These are phyloP conservation scores for Conus ventricosus DNA, from an alignment of 1,140 invertebrate species.

Conservation along the genomic window DNA sequence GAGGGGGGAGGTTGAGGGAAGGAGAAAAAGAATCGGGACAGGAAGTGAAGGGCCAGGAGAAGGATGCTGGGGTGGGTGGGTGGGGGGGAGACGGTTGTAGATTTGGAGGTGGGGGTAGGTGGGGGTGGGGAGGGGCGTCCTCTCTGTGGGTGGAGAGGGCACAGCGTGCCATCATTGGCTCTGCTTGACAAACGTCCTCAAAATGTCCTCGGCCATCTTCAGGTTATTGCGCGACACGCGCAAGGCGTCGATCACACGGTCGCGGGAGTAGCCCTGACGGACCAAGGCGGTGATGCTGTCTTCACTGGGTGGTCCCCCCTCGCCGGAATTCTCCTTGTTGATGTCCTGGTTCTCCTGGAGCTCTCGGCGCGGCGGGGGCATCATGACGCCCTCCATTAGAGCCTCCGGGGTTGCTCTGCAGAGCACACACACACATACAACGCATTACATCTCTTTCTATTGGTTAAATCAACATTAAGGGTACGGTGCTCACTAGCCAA, in stretches of 20 bases:
- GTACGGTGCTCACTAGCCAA: not conserved
- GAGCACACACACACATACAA: too few relatives aligned
- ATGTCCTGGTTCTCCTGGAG: conserved; percentile 67
- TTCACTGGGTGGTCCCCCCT: conserved; percentile 85
- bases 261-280: conserved; percentile 90
- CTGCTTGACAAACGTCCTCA: conserved; percentile 87
- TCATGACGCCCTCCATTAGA: not conserved
- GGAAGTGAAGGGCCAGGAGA: not conserved
- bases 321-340: conserved; percentile 70
- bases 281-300: conserved; percentile 91
- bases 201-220: conserved; percentile 95
- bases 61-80: too few relatives aligned
- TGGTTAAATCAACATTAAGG: too few relatives aligned
- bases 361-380: conserved; percentile 57
- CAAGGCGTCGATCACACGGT: conserved; percentile 91
- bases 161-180: conserved; percentile 29
- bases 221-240: conserved; percentile 94
- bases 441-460: too few relatives aligned
- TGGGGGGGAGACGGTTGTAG: too few relatives aligned
- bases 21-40: too few relatives aligned
- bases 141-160: not conserved
- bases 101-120: not conserved
- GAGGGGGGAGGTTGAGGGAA: not conserved
- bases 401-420: not conserved
- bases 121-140: too few relatives aligned